Evolutionary conservation across 2,113 vertebrate genomes (phyloP).

Genomic region (Marmota monax): DNA sequence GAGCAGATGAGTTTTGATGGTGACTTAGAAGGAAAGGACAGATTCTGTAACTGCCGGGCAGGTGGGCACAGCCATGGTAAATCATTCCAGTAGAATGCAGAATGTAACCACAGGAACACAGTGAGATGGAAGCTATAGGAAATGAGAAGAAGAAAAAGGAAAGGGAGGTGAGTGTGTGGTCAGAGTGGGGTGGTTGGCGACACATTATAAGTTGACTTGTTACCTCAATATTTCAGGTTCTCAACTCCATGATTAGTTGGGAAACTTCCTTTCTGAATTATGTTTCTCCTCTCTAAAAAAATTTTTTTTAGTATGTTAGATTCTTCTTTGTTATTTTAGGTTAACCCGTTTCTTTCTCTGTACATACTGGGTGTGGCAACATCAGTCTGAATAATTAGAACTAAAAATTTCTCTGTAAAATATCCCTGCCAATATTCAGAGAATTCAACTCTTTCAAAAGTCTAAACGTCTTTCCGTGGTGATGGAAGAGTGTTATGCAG

Average conservation of each 20-base stretch:
- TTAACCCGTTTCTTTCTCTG: not conserved
- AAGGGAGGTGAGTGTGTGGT: not conserved
- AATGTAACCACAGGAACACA: not conserved
- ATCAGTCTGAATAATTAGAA: not conserved
- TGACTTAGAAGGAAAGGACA: not conserved
- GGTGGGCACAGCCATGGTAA: not conserved
- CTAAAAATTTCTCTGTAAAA: slow-evolving; percentile 19
- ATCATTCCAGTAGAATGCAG: not conserved
- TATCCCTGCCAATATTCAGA: not conserved
- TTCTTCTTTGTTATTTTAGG: not conserved
- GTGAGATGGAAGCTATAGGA: not conserved
- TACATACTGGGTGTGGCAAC: not conserved
- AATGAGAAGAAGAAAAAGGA: not conserved
- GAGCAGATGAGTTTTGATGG: not conserved
- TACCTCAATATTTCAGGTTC: not conserved
- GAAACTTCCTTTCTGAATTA: not conserved
- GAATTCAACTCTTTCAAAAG: not conserved
- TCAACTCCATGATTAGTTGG: not conserved
- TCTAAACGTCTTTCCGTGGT: not conserved
- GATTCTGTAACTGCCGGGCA: not conserved
- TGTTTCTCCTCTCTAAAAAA: not conserved
- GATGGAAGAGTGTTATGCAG: not conserved
- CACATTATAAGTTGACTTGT: not conserved
- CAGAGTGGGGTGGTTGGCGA: not conserved
- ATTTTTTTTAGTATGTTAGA: not conserved